A percentile compares a stretch with the other conserved stretches of the same genome.
Conservation (phyloP, 2,888 invertebrate genomes). For the Phrixothrix hirtus region DNA sequence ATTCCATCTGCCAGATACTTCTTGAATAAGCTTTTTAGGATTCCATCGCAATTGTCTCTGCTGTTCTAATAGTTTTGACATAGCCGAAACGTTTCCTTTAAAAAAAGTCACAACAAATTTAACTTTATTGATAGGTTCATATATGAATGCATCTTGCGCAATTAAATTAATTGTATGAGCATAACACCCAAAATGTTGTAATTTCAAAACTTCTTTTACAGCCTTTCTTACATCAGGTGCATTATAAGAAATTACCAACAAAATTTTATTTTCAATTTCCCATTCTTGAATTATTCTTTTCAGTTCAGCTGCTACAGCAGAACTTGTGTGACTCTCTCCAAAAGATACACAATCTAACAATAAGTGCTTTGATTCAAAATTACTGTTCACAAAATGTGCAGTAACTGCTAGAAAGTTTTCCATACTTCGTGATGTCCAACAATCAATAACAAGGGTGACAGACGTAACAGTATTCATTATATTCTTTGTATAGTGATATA, state of each 20-base stretch:
- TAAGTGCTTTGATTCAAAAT: constrained; percentile 29
- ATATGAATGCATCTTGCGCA: constrained; percentile 32
- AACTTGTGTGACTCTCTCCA: constrained; percentile 32
- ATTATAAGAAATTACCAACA: constrained; percentile 37
- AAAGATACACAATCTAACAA: constrained; percentile 35
- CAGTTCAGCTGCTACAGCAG: constrained; percentile 29
- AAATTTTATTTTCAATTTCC: constrained; percentile 37
- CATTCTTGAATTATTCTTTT: constrained; percentile 28
- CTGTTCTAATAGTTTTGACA: constrained; percentile 5
- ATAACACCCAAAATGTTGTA: constrained; percentile 40
- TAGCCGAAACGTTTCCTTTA: constrained; percentile 29
- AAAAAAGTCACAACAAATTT: constrained; percentile 32
- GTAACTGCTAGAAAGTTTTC: constrained; percentile 42
- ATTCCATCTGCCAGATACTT: constrained; percentile 5
- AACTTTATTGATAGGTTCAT: constrained; percentile 22
- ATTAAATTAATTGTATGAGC: constrained; percentile 43
- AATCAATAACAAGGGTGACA: constrained; percentile 38
- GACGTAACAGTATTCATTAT: neutral
- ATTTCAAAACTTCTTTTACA: constrained; percentile 30
- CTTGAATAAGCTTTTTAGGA: constrained; percentile 1
- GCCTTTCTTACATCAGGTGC: constrained; percentile 40
- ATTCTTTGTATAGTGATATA: no score
- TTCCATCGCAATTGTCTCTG: neutral
- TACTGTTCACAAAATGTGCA: constrained; percentile 38
- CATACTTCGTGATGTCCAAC: constrained; percentile 42